A percentile compares a stretch with the other conserved stretches of the same genome.
Evolutionary conservation across 2,888 invertebrate genomes (phyloP).

Genomic region (Theretra japonica): DNA sequence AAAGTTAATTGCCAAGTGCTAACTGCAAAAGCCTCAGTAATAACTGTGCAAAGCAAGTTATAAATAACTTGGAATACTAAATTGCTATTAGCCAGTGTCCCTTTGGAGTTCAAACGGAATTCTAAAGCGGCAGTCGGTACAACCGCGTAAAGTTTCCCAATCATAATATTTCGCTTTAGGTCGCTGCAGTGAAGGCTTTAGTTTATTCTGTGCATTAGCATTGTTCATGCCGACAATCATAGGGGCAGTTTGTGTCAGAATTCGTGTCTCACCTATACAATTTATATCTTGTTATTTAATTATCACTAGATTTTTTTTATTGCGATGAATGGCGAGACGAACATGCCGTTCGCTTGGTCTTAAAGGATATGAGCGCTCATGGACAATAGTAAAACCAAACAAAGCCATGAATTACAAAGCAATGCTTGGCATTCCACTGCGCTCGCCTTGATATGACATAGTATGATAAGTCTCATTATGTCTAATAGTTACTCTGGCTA

Average conservation of each 20-base stretch:
- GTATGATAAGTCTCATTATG: no score
- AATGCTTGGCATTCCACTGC: no score
- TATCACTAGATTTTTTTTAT: no score
- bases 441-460: no score
- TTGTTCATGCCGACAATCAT: background rate
- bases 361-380: no score
- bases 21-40: background rate
- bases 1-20: background rate
- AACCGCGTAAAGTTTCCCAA: constrained; percentile 9
- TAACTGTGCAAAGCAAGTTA: background rate
- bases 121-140: constrained; percentile 14
- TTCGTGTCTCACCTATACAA: no score
- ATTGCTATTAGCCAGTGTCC: constrained; percentile 16
- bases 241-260: background rate
- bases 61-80: constrained; percentile 2
- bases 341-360: no score
- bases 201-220: background rate
- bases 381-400: no score
- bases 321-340: no score
- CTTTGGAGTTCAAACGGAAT: constrained; percentile 20
- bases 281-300: no score
- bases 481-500: no score
- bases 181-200: background rate
- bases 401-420: no score
- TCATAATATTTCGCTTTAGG: constrained; percentile 16